phyloP scores from a whole-genome alignment of 2,113 vertebrate genomes.

The Zeus faber region DNA sequence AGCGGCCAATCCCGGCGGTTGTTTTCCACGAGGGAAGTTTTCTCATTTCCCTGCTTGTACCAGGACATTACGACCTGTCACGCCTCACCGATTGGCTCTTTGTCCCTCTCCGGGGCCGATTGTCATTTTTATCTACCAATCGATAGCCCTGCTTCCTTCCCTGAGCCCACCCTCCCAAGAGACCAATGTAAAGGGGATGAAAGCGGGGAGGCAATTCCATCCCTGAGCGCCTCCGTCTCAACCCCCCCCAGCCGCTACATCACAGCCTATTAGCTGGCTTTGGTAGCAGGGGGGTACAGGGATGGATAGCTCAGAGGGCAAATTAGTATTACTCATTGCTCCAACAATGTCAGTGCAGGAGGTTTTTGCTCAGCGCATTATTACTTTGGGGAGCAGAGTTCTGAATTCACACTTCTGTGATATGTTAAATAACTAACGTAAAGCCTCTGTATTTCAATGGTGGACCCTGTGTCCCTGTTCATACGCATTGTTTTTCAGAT shows the following conservation, averaged over 20 bases:
- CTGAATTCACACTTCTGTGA: no score
- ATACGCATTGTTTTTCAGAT: no score
- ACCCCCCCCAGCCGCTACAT: constrained; percentile 27
- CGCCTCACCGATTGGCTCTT: constrained; percentile 64
- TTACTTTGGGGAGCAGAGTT: constrained; percentile 6
- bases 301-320: constrained; percentile 11
- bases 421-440: no score
- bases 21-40: constrained; percentile 60
- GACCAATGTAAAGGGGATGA: constrained; percentile 65
- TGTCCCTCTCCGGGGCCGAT: constrained; percentile 64
- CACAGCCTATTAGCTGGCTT: constrained; percentile 30
- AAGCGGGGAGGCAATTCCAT: constrained; percentile 73
- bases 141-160: constrained; percentile 62
- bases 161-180: constrained; percentile 65
- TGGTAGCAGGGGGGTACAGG: background rate
- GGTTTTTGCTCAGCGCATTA: constrained; percentile 15
- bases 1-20: constrained; percentile 39
- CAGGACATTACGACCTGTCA: constrained; percentile 64
- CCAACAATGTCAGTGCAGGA: constrained; percentile 25
- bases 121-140: constrained; percentile 75
- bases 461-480: no score
- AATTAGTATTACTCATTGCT: constrained; percentile 24
- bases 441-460: no score
- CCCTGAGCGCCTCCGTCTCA: constrained; percentile 64
- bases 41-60: constrained; percentile 62